Evolutionary conservation across 2,797 vertebrate species (phyloP).

Genomic region (Manis pentadactyla): DNA sequence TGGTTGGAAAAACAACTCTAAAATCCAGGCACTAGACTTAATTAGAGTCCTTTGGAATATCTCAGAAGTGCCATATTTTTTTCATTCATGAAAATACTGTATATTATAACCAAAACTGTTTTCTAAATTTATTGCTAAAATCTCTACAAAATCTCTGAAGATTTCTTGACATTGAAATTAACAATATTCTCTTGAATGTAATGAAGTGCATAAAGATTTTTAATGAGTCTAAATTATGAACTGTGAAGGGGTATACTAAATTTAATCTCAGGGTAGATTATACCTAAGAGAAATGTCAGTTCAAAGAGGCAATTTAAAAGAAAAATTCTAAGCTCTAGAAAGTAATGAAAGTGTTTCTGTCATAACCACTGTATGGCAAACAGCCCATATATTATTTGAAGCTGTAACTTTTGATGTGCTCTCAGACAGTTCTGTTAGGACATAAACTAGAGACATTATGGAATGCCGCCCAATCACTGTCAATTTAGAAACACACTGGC

Average conservation of each 20-base stretch:
- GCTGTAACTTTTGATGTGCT: neutral
- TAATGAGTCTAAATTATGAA: constrained; percentile 61
- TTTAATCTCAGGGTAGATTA: constrained; percentile 50
- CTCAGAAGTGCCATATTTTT: constrained; percentile 5
- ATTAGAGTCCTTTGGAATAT: neutral
- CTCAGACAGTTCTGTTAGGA: constrained; percentile 35
- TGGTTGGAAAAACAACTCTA: neutral
- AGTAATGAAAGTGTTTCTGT: constrained; percentile 14
- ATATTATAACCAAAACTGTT: neutral
- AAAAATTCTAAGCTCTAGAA: constrained; percentile 19
- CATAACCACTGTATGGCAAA: neutral
- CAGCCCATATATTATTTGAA: neutral
- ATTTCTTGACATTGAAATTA: constrained; percentile 42
- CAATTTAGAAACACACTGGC: constrained; percentile 43
- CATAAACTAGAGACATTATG: constrained; percentile 35
- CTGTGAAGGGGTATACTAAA: constrained; percentile 41
- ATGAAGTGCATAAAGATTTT: constrained; percentile 32
- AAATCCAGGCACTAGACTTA: neutral
- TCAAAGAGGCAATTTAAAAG: constrained; percentile 39
- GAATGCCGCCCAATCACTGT: constrained; percentile 1
- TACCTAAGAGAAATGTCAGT: constrained; percentile 60
- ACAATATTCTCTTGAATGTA: constrained; percentile 19
- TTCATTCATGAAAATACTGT: constrained; percentile 8
- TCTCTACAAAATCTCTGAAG: neutral
- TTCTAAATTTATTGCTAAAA: constrained; percentile 46